Percentiles rank a stretch among this genome's conserved stretches.
Conservation (phyloP, 2,113 vertebrate genomes). For the Cavia aperea region DNA sequence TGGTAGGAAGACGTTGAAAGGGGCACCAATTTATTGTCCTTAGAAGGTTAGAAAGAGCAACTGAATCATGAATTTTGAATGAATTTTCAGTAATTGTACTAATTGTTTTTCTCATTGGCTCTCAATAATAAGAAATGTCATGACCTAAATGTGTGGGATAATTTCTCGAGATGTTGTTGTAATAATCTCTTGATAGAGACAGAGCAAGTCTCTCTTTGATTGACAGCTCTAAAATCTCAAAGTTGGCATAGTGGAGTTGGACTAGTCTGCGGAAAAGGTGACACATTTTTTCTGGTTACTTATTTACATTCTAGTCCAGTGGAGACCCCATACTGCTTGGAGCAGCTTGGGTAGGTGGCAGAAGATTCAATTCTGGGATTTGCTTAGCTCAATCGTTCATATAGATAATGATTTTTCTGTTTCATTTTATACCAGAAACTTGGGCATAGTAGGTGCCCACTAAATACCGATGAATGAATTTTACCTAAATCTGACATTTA, state of each 20-base stretch:
- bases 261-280: not conserved
- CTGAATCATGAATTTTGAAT: slow-evolving; percentile 46
- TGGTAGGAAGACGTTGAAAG: slow-evolving; percentile 43
- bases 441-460: not conserved
- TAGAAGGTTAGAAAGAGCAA: slow-evolving; percentile 49
- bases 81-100: slow-evolving; percentile 6
- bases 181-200: not conserved
- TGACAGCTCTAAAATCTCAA: not conserved
- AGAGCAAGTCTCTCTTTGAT: not conserved
- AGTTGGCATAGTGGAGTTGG: not conserved
- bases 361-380: not conserved
- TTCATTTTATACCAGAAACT: not conserved
- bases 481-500: not conserved
- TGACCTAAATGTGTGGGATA: not conserved
- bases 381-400: not conserved
- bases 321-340: too few relatives aligned
- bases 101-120: slow-evolving; percentile 23
- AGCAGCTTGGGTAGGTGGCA: not conserved
- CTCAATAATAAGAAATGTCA: not conserved
- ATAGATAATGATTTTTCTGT: not conserved
- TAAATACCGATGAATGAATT: not conserved
- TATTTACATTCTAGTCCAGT: not conserved
- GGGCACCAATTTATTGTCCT: slow-evolving; percentile 51
- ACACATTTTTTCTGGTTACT: not conserved
- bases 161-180: not conserved